phyloP scores from a whole-genome alignment of 2,797 vertebrate genomes.

The Neosilurus hyrtlii region DNA sequence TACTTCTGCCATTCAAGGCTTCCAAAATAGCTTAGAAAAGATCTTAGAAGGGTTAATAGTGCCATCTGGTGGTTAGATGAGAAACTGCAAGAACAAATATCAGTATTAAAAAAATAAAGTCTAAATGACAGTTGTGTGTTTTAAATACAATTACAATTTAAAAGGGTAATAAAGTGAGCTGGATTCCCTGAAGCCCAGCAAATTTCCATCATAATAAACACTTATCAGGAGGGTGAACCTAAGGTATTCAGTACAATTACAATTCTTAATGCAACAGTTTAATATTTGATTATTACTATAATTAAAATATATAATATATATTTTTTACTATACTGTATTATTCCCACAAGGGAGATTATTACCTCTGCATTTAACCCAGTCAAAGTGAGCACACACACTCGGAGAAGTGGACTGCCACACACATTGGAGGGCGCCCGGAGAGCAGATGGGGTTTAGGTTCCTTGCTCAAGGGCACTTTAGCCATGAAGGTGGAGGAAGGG shows the following conservation, averaged over 20 bases:
- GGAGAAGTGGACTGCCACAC: too few species aligned
- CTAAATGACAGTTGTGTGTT: not conserved
- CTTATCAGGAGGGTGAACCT: not conserved
- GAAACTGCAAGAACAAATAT: not conserved
- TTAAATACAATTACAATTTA: not conserved
- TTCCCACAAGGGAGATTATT: too few species aligned
- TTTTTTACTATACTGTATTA: too few species aligned
- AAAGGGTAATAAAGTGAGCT: not conserved
- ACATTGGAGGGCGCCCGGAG: too few species aligned
- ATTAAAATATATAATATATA: too few species aligned
- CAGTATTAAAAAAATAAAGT: not conserved
- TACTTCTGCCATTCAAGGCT: not conserved
- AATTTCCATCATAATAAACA: not conserved
- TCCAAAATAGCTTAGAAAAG: not conserved
- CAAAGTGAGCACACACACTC: too few species aligned
- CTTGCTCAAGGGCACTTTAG: too few species aligned
- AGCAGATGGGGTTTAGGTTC: too few species aligned
- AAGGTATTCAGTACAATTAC: not conserved
- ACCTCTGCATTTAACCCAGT: too few species aligned
- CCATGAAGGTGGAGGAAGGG: too few species aligned
- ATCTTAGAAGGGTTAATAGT: not conserved
- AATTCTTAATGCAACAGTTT: not conserved
- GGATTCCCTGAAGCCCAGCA: not conserved
- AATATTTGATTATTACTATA: too few species aligned
- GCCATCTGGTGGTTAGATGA: conserved; percentile 64